A percentile compares a stretch with the other conserved stretches of the same genome.
These are phyloP conservation scores for Monoplex corrugatus DNA, from an alignment of 2,888 invertebrate species.

Conservation along the genomic window DNA sequence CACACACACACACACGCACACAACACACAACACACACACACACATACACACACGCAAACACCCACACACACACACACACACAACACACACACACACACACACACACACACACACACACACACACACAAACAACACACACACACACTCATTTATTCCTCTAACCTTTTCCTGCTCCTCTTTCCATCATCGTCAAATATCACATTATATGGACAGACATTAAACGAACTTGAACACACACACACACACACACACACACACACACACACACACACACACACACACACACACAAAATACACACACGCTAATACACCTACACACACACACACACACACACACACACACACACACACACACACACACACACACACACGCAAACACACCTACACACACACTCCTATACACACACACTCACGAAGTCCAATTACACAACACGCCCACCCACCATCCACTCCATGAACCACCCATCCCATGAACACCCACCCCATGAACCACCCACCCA, in stretches of 20 bases:
- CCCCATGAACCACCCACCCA: no score
- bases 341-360: constrained; percentile 5
- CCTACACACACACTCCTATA: no score
- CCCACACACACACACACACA: background rate
- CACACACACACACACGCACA: background rate
- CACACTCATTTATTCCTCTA: no score
- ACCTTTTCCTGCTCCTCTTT: no score
- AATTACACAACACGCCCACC: no score
- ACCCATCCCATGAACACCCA: no score
- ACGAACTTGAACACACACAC: background rate
- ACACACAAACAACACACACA: background rate
- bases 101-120: constrained; percentile 20
- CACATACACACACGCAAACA: background rate
- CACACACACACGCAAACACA: constrained; percentile 24
- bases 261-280: background rate
- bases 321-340: constrained; percentile 24
- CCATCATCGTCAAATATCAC: no score
- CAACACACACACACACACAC: background rate
- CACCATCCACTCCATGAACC: no score
- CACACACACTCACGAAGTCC: no score
- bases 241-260: constrained; percentile 8
- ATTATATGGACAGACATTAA: no score
- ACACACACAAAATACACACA: background rate
- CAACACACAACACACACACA: background rate
- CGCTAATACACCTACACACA: background rate